Base-by-base conservation (phyloP, 1,140 invertebrate genomes). In the Drepana arcuata region DNA sequence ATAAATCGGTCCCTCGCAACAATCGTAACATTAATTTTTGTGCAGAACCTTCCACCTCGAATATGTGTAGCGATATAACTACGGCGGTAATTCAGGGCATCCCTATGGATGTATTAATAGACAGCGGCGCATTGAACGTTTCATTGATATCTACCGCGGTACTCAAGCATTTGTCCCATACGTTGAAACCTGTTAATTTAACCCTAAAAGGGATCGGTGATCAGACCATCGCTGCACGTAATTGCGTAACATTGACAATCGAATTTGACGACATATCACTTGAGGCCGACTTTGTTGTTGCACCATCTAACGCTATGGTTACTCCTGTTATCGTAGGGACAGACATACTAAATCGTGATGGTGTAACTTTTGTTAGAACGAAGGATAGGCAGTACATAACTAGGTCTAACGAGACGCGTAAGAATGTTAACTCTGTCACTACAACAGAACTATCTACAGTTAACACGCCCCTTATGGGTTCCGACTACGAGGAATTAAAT, bases 281-380 rank as follows among this genome's bases (percentile, higher is more conserved):
- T 2, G 56, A 52, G 14, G 43, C 21, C 1, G 56, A 60, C 13
- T 31, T 55, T 2, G 30, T 37, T 9, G 30, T 60, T 2, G 51
- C 52, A 7, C 28, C 40, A 0, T 1, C 14, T 0, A 0, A 18
- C 1, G 44, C 4, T 11, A 55, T 60, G 16, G 44, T 24, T n/a
- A 12, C 10, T 0, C 31, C 48, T 0, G 11, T 60, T 4, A 21
- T 51, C 7, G 42, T 59, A 14, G 55, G 55, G 1, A 54, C 44
- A 0, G 55, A 54, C 14, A 29, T 52, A 14, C 32, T 52, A 4
- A 60, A 60, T 15, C 23, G 45, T 0, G 31, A 52, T 1, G 51
- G 51, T 7, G 12, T 60, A 2, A 43, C 16, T 6, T 60, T 42
- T n/a, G 13, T 49, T 9, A 25, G 48, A 1, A 39, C 37, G 2